Evolutionary conservation across 2,797 vertebrate genomes (phyloP), one percentile per base, ranked within the genome.

Genomic region (Microcaecilia unicolor): DNA sequence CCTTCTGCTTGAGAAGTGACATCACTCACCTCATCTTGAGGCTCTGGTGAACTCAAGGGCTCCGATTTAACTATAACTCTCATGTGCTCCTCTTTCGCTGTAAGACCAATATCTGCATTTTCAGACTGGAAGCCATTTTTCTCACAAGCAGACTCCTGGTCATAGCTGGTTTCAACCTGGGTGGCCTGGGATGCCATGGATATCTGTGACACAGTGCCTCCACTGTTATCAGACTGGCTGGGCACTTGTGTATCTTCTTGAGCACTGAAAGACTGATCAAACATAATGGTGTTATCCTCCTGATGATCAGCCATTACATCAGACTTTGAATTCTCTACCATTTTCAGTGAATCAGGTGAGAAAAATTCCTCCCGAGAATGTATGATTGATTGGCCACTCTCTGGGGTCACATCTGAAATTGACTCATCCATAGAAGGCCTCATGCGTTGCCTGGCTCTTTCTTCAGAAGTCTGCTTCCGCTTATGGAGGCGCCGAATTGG

Each of bases 201-300:
- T 55, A 83, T 48, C 59, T 86, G 80, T 4, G 81, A 63, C 18
- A 83, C 74, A 48, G 81, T 84, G 21, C 73, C 69, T 2, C 72
- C 72, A 0, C 87, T 80, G 4, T 89, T 85, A 48, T 97, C 95
- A 0, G 94, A 98, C 54, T 99, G 95, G 59, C 91, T 97, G 12
- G 95, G 92, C 74, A 97, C 83, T 58, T 99, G 95, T 22, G 86
- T 76, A 14, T 98, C 95, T 50, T 98, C 94, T 47, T 93, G 93
- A 15, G 72, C 65, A 3, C 61, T 25, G 1, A 81, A 87, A 22
- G 79, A 44, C 53, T 75, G 74, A 34, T 84, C 72, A 19, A 80
- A 78, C 49, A 83, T 53, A 19, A 84, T 65, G 0, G 72, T 25
- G 15, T 34, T 49, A 5, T 84, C 84, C 25, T 70, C 84, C 17